Percentiles rank a stretch among this genome's conserved stretches.
Conservation (phyloP, 2,888 invertebrate genomes). For the Choreutis nemorana region DNA sequence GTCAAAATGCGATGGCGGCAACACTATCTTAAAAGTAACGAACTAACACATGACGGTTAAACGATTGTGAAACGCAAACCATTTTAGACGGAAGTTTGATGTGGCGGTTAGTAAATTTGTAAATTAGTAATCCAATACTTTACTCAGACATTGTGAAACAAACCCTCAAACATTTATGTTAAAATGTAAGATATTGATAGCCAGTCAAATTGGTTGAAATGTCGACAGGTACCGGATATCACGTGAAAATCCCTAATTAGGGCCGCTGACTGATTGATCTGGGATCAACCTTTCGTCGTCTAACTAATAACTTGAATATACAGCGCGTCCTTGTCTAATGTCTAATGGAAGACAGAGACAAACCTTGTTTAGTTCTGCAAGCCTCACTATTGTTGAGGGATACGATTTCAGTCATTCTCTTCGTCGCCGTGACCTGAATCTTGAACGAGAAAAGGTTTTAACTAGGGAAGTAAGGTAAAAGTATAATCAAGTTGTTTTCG, state of each 20-base stretch:
- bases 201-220: no score
- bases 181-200: conserved; percentile 16
- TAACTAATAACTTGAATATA: not conserved
- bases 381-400: no score
- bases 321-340: not conserved
- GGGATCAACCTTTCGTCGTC: conserved; percentile 42
- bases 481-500: not conserved
- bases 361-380: not conserved
- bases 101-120: no score
- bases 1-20: conserved; percentile 4
- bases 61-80: no score
- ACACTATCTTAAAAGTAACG: no score
- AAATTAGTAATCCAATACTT: no score
- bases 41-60: no score
- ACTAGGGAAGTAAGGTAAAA: conserved; percentile 10
- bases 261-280: conserved; percentile 41
- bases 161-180: no score
- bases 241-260: conserved; percentile 63
- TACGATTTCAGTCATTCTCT: no score
- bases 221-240: conserved; percentile 40
- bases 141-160: no score
- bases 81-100: no score
- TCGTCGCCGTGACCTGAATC: conserved; percentile 59
- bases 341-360: not conserved
- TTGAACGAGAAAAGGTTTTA: conserved; percentile 19